These are phyloP conservation scores for Trissoscelio sp. DNA, from an alignment of 2,888 invertebrate species.

Conservation along the genomic window DNA sequence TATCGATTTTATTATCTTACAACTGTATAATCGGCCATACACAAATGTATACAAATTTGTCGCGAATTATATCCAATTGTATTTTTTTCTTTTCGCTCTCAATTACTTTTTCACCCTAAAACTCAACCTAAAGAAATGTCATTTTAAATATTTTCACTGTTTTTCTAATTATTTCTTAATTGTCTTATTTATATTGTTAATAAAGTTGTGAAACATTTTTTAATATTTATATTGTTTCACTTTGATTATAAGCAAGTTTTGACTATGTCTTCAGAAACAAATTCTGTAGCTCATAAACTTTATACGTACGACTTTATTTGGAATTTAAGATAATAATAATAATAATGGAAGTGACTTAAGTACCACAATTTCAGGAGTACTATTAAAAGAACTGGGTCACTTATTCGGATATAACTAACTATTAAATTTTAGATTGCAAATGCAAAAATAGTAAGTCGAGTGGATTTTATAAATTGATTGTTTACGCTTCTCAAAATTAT, in stretches of 20 bases:
- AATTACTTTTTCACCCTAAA: too few species aligned
- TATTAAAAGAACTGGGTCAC: slow-evolving; percentile 5
- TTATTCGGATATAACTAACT: slow-evolving; percentile 3
- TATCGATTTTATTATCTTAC: background rate
- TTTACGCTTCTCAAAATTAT: background rate
- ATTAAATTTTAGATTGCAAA: background rate
- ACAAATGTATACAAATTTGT: too few species aligned
- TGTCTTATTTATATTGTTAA: too few species aligned
- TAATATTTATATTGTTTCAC: background rate
- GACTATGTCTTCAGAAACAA: background rate
- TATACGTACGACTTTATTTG: slow-evolving; percentile 8
- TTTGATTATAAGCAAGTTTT: background rate
- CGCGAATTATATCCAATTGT: too few species aligned
- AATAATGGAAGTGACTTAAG: background rate
- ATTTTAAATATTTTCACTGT: too few species aligned
- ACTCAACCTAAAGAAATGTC: too few species aligned
- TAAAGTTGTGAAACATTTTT: background rate
- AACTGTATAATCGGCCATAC: too few species aligned
- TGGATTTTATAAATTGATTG: background rate
- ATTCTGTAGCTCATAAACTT: background rate
- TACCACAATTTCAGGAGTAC: background rate
- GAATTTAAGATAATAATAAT: slow-evolving; percentile 1
- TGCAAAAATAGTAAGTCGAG: background rate
- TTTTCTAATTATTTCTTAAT: too few species aligned
- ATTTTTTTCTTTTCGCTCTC: too few species aligned